These are phyloP conservation scores for Saturnia pavonia DNA, from an alignment of 2,888 invertebrate genomes.

Conservation along the genomic window DNA sequence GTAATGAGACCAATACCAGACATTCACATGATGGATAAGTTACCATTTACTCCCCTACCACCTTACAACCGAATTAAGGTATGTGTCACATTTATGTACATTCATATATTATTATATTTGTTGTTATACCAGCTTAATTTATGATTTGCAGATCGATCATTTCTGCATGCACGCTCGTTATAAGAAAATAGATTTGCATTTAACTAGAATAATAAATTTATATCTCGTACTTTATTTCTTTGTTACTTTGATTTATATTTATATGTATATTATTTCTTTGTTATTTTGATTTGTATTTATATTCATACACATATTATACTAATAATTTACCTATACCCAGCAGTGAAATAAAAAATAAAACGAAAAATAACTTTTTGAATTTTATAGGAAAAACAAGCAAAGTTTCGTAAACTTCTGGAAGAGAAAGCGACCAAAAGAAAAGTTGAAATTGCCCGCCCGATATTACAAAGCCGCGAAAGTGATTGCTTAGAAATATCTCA, in stretches of 20 bases:
- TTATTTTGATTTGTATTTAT: too few relatives aligned
- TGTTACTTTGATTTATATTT: too few relatives aligned
- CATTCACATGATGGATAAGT: conserved; percentile 58
- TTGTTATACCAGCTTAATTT: neutral
- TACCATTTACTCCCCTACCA: conserved; percentile 67
- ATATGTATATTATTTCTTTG: too few relatives aligned
- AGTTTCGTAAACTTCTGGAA: conserved; percentile 65
- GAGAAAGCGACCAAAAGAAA: conserved; percentile 66
- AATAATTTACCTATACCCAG: neutral
- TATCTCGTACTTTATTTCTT: too few relatives aligned
- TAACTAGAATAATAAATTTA: too few relatives aligned
- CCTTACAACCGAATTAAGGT: conserved; percentile 75
- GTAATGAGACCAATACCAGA: conserved; percentile 68
- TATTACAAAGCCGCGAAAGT: conserved; percentile 57
- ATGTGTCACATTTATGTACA: conserved; percentile 23
- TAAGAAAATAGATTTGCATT: neutral
- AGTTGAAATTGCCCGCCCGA: conserved; percentile 59
- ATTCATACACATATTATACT: too few relatives aligned
- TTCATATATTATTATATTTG: neutral
- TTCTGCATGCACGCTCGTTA: neutral
- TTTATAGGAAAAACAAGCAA: conserved; percentile 67
- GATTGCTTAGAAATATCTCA: conserved; percentile 76
- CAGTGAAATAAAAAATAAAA: neutral
- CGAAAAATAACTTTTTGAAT: conserved; percentile 13
- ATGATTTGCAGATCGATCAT: neutral